A percentile compares a stretch with the other conserved stretches of the same genome.
Evolutionary conservation across 1,140 invertebrate genomes (phyloP).

Genomic region (Hydropsyche tenuis): DNA sequence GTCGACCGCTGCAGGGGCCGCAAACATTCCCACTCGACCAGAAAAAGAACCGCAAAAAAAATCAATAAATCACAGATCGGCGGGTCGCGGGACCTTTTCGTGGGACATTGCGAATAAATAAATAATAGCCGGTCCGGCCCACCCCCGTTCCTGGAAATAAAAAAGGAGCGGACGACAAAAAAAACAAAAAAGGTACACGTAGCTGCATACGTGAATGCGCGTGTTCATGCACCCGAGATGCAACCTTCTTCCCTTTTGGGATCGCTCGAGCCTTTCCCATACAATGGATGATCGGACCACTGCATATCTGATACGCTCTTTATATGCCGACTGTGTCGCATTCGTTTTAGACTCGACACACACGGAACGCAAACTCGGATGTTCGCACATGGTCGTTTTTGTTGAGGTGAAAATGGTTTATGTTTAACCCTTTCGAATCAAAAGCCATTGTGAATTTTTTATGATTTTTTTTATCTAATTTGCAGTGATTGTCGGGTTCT

Average conservation of each 20-base stretch:
- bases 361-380: no score
- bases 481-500: no score
- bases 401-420: no score
- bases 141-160: slow-evolving; percentile 35
- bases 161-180: slow-evolving; percentile 29
- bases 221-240: no score
- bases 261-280: neutral
- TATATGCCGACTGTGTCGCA: no score
- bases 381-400: no score
- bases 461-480: no score
- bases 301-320: neutral
- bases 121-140: slow-evolving; percentile 37
- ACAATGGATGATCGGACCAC: slow-evolving; percentile 1
- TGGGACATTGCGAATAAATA: slow-evolving; percentile 49
- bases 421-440: no score
- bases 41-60: slow-evolving; percentile 30
- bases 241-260: slow-evolving; percentile 11
- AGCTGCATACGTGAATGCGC: neutral
- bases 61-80: slow-evolving; percentile 39
- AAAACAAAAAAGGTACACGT: slow-evolving; percentile 25
- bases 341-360: neutral
- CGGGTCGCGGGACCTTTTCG: slow-evolving; percentile 38
- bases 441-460: no score
- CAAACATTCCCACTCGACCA: neutral
- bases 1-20: no score